phyloP scores from a whole-genome alignment of 2,113 vertebrate species.

The Coregonus clupeaformis region DNA sequence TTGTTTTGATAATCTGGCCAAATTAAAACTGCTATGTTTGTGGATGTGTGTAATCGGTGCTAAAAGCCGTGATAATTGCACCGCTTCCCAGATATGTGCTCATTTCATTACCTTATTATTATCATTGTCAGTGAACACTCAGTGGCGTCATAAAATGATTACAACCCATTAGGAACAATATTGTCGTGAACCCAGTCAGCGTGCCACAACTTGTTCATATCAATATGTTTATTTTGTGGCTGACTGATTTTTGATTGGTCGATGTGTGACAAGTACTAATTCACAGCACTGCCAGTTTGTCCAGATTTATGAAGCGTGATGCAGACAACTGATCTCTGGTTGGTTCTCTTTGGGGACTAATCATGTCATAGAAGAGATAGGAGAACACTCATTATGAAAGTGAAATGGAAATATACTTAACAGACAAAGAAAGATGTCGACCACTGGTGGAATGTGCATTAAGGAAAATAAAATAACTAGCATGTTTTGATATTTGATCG shows the following conservation, averaged over 20 bases:
- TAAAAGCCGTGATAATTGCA: constrained; percentile 47
- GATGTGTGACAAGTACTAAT: constrained; percentile 71
- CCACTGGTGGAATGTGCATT: no score
- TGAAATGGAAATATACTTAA: no score
- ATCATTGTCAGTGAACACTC: constrained; percentile 54
- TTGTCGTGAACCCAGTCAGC: constrained; percentile 53
- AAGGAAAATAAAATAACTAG: no score
- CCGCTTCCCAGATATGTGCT: constrained; percentile 49
- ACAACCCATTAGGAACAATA: constrained; percentile 51
- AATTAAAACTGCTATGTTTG: constrained; percentile 52
- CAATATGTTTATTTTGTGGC: constrained; percentile 68
- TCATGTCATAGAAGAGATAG: constrained; percentile 58
- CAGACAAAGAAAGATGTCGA: no score
- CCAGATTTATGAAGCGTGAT: constrained; percentile 53
- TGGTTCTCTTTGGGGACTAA: constrained; percentile 63
- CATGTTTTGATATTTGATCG: no score
- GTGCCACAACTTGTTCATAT: constrained; percentile 41
- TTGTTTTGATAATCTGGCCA: constrained; percentile 49
- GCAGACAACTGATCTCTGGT: constrained; percentile 62
- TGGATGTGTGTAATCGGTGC: constrained; percentile 34
- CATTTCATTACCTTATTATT: constrained; percentile 56
- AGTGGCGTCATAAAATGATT: constrained; percentile 54
- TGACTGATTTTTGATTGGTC: constrained; percentile 67
- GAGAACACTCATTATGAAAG: constrained; percentile 20
- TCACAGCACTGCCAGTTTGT: constrained; percentile 66